A percentile compares a stretch with the other conserved stretches of the same genome.
Evolutionary conservation across 2,797 vertebrate species (phyloP).

Genomic region (Danio choprae): DNA sequence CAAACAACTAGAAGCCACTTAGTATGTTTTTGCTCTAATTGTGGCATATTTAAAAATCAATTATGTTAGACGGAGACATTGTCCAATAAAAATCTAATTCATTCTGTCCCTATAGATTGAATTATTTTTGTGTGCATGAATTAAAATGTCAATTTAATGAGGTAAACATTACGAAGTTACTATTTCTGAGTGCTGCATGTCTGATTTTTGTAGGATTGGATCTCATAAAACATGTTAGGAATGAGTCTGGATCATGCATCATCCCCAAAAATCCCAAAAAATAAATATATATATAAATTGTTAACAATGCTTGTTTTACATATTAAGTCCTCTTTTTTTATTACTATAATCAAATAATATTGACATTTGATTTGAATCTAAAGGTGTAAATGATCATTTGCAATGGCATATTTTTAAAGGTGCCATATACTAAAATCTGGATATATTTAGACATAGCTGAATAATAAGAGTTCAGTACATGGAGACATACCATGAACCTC

Average conservation of each 20-base stretch:
- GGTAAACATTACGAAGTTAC: background rate
- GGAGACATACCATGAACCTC: no score
- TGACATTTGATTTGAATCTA: background rate
- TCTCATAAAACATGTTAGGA: background rate
- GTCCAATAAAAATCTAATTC: background rate
- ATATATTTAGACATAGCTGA: no score
- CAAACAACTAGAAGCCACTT: background rate
- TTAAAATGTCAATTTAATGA: background rate
- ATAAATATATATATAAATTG: background rate
- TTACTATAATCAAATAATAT: background rate
- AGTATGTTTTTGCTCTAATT: background rate
- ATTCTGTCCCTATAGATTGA: background rate
- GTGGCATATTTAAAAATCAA: background rate
- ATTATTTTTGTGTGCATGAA: background rate
- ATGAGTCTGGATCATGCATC: background rate
- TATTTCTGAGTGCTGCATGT: background rate
- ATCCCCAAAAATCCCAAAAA: background rate
- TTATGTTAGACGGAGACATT: background rate
- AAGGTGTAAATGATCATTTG: no score
- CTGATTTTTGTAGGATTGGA: background rate
- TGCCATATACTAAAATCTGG: no score
- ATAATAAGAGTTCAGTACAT: no score
- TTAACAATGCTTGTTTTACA: no score
- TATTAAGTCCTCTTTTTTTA: background rate
- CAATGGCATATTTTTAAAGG: no score